Percentiles rank a stretch among this genome's conserved stretches.
Conservation (phyloP, 2,888 invertebrate species). For the Girardia tigrina region DNA sequence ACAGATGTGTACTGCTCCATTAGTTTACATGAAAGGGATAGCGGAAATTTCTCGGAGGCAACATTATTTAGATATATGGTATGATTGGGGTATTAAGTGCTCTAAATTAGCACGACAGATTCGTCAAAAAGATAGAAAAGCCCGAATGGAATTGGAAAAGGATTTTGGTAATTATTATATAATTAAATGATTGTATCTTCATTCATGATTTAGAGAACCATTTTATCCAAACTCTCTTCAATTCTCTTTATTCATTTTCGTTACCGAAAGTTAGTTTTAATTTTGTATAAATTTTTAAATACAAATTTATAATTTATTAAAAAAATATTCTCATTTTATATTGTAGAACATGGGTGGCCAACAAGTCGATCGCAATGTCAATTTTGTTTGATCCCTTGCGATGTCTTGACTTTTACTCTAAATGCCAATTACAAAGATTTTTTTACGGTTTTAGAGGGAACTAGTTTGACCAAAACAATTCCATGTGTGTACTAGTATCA, state of each 20-base stretch:
- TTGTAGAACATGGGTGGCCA: too few species aligned
- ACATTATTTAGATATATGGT: background rate
- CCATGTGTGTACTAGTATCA: too few species aligned
- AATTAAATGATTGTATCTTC: background rate
- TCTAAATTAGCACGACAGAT: background rate
- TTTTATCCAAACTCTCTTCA: constrained; percentile 13
- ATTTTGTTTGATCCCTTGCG: too few species aligned
- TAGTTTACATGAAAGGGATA: background rate
- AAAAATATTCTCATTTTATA: too few species aligned
- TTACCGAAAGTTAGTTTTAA: constrained; percentile 1
- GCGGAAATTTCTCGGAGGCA: constrained; percentile 5
- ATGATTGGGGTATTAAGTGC: background rate
- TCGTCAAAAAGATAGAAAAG: background rate
- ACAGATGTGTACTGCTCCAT: background rate
- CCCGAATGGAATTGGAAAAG: background rate
- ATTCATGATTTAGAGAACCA: background rate
- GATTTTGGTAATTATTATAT: background rate
- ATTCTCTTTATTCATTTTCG: background rate
- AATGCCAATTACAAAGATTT: too few species aligned
- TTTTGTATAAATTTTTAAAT: too few species aligned
- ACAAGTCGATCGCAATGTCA: too few species aligned
- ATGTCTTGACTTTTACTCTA: too few species aligned
- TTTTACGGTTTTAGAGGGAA: too few species aligned
- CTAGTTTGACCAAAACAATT: too few species aligned
- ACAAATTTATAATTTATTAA: too few species aligned